Conservation (phyloP, 1,140 invertebrate species). For the Papilio aristodemus region DNA sequence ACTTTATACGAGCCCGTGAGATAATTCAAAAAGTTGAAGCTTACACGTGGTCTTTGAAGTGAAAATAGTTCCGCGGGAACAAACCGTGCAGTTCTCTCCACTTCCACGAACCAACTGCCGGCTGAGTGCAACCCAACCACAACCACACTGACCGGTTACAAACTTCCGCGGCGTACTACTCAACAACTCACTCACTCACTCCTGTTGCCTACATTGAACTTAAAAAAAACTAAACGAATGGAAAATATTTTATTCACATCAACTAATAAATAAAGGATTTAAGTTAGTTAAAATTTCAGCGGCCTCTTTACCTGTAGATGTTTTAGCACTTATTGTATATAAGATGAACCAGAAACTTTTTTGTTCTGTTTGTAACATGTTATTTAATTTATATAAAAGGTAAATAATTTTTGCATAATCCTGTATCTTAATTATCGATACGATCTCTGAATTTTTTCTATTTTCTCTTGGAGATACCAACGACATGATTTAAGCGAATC, state of each 20-base stretch:
- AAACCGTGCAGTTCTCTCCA: background rate
- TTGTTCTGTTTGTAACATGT: too few relatives aligned
- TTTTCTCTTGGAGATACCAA: too few relatives aligned
- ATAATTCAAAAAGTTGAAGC: background rate
- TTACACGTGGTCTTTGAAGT: constrained; percentile 11
- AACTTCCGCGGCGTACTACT: background rate
- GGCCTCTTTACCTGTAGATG: too few relatives aligned
- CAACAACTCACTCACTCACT: constrained; percentile 2
- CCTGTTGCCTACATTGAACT: background rate
- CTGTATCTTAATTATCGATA: too few relatives aligned
- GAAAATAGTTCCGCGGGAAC: background rate
- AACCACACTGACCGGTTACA: background rate
- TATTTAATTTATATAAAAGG: too few relatives aligned
- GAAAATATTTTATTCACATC: background rate
- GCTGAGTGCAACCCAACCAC: background rate
- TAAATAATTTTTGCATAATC: too few relatives aligned
- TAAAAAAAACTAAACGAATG: background rate
- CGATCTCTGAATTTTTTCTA: too few relatives aligned
- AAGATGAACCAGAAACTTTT: too few relatives aligned
- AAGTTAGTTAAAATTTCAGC: too few relatives aligned
- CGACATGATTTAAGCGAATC: too few relatives aligned
- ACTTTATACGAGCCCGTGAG: background rate
- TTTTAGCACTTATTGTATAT: too few relatives aligned
- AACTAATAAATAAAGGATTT: background rate
- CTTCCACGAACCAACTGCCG: background rate